phyloP scores from a whole-genome alignment of 1,140 invertebrate species.

The Solenopsis invicta region DNA sequence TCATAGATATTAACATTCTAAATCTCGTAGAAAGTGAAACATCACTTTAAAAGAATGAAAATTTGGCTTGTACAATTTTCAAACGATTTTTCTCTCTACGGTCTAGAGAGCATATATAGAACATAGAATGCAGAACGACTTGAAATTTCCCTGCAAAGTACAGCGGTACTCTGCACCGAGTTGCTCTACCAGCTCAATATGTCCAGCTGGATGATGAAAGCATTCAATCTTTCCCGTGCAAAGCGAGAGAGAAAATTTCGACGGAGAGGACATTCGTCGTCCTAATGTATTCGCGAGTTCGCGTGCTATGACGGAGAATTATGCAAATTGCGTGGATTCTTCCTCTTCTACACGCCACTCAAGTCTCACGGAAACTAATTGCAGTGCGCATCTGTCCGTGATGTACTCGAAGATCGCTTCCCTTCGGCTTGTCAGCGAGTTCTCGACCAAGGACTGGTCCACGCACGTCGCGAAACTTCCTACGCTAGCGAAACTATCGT shows the following conservation, averaged over 20 bases:
- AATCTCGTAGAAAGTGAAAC: too few relatives aligned
- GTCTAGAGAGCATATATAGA: background rate
- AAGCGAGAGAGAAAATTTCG: constrained; percentile 5
- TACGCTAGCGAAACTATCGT: constrained; percentile 46
- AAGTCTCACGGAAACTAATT: constrained; percentile 59
- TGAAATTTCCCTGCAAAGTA: background rate
- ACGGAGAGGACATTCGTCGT: constrained; percentile 50
- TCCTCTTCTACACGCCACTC: constrained; percentile 42
- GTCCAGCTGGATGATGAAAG: background rate
- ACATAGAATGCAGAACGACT: background rate
- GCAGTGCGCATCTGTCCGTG: constrained; percentile 42
- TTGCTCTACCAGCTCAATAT: background rate
- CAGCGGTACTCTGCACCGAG: too few relatives aligned
- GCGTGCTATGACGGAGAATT: constrained; percentile 53
- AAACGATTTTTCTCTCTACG: too few relatives aligned
- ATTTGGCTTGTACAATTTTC: too few relatives aligned
- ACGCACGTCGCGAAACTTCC: constrained; percentile 37
- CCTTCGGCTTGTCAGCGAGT: constrained; percentile 49
- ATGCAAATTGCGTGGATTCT: constrained; percentile 63
- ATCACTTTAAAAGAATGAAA: too few relatives aligned
- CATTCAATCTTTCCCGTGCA: background rate
- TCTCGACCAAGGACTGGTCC: constrained; percentile 16
- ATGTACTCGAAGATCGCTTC: constrained; percentile 31
- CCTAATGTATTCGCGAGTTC: constrained; percentile 36
- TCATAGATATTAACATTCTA: background rate